Base-by-base conservation (phyloP, 2,888 invertebrate genomes). In the Anaspis maculata region DNA sequence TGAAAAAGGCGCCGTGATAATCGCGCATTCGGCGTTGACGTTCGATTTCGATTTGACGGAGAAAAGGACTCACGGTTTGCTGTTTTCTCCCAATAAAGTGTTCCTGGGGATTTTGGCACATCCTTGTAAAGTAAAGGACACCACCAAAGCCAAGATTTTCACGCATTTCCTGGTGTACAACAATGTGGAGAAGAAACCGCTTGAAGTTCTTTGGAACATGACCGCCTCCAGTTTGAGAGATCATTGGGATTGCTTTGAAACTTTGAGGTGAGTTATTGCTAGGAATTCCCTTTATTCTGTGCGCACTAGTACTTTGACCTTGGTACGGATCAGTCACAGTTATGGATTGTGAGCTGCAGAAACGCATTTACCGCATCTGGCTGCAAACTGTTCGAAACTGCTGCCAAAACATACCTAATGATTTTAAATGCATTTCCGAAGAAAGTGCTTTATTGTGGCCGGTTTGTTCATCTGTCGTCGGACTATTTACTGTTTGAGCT, bases 161-260 rank as follows among this genome's bases (percentile, higher is more conserved):
- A 44, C 52, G 15, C 48, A 51, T 33, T 46, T 61, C 15, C 48
- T 51, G 12, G 34, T 62, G 12, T 61, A 56, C 39, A 37, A 49
- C 29, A 52, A 61, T 39, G 40, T 38, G 6, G 15, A 37, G 3
- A 37, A 50, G 28, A 49, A 62, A 33, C 57, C 60, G 2, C 46
- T 62, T 12, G 38, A 53, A 21, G 30, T 54, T 23, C 37, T 64
- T 11, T 48, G 57, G 50, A 42, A 52, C 3, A 59, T 59, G 37
- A 27, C 39, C n/a, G 46, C 40, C 11, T 46, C 45, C 13, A 56
- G 46, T 36, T 46, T 64, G 26, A 34, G 34, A 22, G 45, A 51
- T 15, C 51, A 55, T 44, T 61, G 60, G 61, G 64, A 64, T 39
- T 62, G 61, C 39, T 53, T 64, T 13, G 64, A 64, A 46, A 44